A percentile compares a stretch with the other conserved stretches of the same genome.
Evolutionary conservation across 92 coral and sea anemone species (phyloP).

Genomic region (Palythoa heliodiscus): DNA sequence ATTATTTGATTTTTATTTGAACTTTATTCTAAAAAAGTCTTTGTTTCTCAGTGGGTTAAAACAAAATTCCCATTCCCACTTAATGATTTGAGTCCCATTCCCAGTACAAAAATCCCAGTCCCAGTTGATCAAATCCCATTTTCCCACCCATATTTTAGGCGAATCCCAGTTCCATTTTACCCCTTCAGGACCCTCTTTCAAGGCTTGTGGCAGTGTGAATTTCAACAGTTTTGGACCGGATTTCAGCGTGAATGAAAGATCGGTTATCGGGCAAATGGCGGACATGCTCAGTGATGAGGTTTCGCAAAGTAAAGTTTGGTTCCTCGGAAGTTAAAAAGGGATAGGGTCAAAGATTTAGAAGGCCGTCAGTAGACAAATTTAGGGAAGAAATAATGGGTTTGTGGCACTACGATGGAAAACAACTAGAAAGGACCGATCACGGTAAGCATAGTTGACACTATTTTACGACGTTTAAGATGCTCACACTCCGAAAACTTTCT

Average conservation of each 20-base stretch:
- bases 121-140: too few relatives aligned
- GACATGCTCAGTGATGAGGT: slow-evolving; percentile 18
- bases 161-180: too few relatives aligned
- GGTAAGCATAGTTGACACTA: slow-evolving; percentile 24
- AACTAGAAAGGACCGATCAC: slow-evolving; percentile 27
- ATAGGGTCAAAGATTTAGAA: slow-evolving; percentile 21
- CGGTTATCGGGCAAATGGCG: slow-evolving; percentile 23
- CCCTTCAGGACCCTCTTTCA: too few relatives aligned
- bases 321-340: too few relatives aligned
- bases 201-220: slow-evolving; percentile 27
- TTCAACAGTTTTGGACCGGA: slow-evolving; percentile 23
- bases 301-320: slow-evolving; percentile 26
- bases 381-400: too few relatives aligned
- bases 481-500: slow-evolving; percentile 30
- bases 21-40: too few relatives aligned
- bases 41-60: too few relatives aligned
- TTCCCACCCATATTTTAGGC: too few relatives aligned
- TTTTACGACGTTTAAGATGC: slow-evolving; percentile 24
- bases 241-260: slow-evolving; percentile 16
- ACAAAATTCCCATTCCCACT: too few relatives aligned
- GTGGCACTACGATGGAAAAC: slow-evolving; percentile 26
- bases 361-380: slow-evolving; percentile 24
- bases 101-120: too few relatives aligned
- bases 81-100: too few relatives aligned
- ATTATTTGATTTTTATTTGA: too few relatives aligned